Conservation (phyloP, 2,888 invertebrate species). For the Pristionchus japonicus region DNA sequence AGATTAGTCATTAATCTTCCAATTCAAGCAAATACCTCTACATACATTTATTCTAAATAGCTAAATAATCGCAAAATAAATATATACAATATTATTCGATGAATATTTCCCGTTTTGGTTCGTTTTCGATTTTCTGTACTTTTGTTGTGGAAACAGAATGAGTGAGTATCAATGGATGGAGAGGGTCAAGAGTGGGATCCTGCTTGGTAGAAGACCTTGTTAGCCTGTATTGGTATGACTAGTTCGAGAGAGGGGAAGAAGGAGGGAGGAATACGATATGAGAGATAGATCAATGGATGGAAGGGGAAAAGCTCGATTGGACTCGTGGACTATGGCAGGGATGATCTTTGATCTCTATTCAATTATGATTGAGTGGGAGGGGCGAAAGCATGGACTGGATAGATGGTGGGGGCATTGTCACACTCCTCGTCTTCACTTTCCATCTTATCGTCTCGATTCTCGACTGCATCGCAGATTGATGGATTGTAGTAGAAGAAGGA, state of each 20-base stretch:
- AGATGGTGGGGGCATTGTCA: not conserved
- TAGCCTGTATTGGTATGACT: not conserved
- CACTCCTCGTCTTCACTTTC: slow-evolving; percentile 22
- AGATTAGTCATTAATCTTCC: too few species aligned
- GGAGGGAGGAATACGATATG: slow-evolving; percentile 18
- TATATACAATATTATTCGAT: not conserved
- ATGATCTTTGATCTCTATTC: not conserved
- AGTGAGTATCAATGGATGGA: not conserved
- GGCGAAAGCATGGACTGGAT: not conserved
- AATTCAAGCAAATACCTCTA: too few species aligned
- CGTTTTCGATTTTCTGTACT: not conserved
- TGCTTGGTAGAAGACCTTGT: not conserved
- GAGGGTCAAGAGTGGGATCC: not conserved
- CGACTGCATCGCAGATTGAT: slow-evolving; percentile 63
- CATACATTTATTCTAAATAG: slow-evolving; percentile 8
- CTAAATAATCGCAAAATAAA: not conserved
- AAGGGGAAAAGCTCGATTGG: slow-evolving; percentile 11
- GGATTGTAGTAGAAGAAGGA: slow-evolving; percentile 73
- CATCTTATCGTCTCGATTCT: slow-evolving; percentile 45
- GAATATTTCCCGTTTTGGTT: slow-evolving; percentile 25
- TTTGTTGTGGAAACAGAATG: not conserved
- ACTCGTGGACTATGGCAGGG: not conserved
- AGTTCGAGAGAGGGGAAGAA: slow-evolving; percentile 9
- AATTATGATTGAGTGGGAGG: not conserved
- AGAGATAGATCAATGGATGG: not conserved